These are phyloP conservation scores for Eupithecia subumbrata DNA, from an alignment of 2,888 invertebrate species.

Conservation along the genomic window DNA sequence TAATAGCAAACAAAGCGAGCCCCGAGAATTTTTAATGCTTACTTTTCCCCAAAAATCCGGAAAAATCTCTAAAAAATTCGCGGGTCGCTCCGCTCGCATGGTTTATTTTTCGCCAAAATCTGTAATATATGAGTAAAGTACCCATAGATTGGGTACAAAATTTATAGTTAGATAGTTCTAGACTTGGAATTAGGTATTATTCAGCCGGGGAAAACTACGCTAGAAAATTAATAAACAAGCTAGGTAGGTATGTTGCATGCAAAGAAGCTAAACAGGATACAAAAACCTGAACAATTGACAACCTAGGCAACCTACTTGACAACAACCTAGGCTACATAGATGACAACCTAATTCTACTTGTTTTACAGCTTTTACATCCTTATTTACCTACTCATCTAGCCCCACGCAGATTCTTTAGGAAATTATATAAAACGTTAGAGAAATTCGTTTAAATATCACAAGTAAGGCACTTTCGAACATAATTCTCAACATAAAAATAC, in stretches of 20 bases:
- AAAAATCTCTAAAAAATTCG: too few relatives aligned
- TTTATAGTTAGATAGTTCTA: not conserved
- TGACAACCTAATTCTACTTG: not conserved
- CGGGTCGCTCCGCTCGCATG: too few relatives aligned
- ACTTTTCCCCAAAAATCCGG: too few relatives aligned
- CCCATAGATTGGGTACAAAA: too few relatives aligned
- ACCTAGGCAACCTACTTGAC: not conserved
- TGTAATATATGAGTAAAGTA: too few relatives aligned
- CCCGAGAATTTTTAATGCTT: too few relatives aligned
- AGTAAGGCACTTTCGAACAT: not conserved
- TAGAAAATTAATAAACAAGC: not conserved
- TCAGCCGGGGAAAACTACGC: not conserved
- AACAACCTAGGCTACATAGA: too few relatives aligned
- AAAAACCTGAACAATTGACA: slow-evolving; percentile 8
- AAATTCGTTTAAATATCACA: not conserved
- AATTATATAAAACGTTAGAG: not conserved
- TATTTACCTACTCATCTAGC: not conserved
- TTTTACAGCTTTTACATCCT: slow-evolving; percentile 5
- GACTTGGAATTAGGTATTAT: too few relatives aligned
- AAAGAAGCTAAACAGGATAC: slow-evolving; percentile 5
- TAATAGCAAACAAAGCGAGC: too few relatives aligned
- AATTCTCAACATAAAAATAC: not conserved
- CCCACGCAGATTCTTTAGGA: not conserved
- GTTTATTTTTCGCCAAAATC: too few relatives aligned
- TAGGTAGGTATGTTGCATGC: not conserved